A percentile compares a stretch with the other conserved stretches of the same genome.
phyloP scores from a whole-genome alignment of 2,113 vertebrate species.

The Thomomys bottae region DNA sequence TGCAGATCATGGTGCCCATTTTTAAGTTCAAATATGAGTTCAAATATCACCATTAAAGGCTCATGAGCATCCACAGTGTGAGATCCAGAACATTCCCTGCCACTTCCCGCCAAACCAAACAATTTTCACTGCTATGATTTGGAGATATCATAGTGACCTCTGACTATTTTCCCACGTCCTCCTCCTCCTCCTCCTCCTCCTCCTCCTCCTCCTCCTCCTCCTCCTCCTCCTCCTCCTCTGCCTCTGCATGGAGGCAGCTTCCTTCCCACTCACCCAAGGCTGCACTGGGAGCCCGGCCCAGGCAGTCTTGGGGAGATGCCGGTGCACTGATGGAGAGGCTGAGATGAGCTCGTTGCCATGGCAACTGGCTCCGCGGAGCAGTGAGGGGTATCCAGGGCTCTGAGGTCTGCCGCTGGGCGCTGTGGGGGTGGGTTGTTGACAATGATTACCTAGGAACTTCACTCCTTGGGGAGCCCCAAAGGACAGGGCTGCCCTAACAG shows the following conservation, averaged over 20 bases:
- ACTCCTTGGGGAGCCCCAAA: not conserved
- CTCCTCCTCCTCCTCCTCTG: no score
- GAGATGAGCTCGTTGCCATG: not conserved
- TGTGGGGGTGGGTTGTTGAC: not conserved
- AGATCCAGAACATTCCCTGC: no score
- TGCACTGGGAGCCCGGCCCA: not conserved
- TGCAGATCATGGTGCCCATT: not conserved
- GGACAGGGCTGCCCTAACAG: not conserved
- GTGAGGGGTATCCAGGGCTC: not conserved
- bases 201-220: no score
- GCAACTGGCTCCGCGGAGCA: slow-evolving; percentile 40
- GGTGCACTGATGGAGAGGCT: slow-evolving; percentile 2
- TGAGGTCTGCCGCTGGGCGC: not conserved
- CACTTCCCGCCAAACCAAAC: not conserved
- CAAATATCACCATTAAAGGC: not conserved
- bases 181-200: not conserved
- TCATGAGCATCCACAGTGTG: not conserved
- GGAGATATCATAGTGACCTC: not conserved
- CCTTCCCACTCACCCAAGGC: not conserved
- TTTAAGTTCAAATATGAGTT: not conserved
- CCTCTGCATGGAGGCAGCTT: not conserved
- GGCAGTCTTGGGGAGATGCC: not conserved
- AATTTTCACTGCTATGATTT: not conserved
- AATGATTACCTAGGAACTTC: not conserved
- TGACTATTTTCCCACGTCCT: not conserved